Evolutionary conservation across 2,113 vertebrate genomes (phyloP).

Genomic region (Rhadina sibilatrix): DNA sequence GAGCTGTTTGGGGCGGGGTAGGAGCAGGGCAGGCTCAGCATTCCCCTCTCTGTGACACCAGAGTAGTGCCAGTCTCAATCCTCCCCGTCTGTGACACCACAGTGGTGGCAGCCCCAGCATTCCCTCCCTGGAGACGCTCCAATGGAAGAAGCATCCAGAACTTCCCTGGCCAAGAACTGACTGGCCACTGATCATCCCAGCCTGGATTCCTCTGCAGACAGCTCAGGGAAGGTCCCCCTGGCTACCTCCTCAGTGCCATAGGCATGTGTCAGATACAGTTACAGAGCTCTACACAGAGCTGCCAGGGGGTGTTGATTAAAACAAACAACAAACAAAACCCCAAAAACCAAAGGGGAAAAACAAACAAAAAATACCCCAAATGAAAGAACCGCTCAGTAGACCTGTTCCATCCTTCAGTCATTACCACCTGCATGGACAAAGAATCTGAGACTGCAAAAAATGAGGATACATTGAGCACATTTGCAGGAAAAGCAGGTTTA

Average conservation of each 20-base stretch:
- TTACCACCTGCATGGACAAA: too few relatives aligned
- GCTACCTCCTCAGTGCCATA: background rate
- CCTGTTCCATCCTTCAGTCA: background rate
- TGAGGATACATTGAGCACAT: too few relatives aligned
- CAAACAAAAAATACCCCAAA: background rate
- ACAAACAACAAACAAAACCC: background rate
- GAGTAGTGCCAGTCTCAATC: too few relatives aligned
- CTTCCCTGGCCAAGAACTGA: too few relatives aligned
- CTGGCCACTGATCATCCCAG: background rate
- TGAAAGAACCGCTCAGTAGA: background rate
- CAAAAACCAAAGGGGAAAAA: too few relatives aligned
- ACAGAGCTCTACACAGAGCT: background rate
- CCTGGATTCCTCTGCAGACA: background rate
- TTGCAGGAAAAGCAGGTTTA: too few relatives aligned
- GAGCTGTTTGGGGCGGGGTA: too few relatives aligned
- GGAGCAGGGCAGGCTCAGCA: background rate
- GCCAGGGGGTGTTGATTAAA: background rate
- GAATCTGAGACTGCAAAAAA: too few relatives aligned
- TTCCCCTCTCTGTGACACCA: background rate
- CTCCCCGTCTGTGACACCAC: too few relatives aligned
- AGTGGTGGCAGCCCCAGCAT: background rate
- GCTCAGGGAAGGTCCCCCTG: background rate
- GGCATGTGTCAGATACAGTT: background rate
- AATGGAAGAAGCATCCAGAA: background rate
- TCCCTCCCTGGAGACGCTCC: background rate